Percentiles rank a stretch among this genome's conserved stretches.
Conservation (phyloP, 1,140 invertebrate species). For the Brachionus manjavacas region DNA sequence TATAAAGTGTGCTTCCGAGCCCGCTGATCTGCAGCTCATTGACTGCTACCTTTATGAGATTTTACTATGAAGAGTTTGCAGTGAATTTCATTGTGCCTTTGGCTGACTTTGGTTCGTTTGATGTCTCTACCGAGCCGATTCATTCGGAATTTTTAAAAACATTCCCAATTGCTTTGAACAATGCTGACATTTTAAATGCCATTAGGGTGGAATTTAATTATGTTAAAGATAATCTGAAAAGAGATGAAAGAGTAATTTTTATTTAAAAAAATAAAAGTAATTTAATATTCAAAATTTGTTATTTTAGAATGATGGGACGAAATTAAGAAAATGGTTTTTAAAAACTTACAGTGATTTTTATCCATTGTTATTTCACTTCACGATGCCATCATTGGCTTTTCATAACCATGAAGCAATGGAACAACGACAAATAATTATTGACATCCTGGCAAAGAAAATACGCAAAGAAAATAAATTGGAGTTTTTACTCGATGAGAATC, state of each 20-base stretch:
- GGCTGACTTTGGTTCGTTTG: conserved; percentile 24
- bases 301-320: neutral
- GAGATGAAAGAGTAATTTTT: conserved; percentile 24
- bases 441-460: neutral
- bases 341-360: conserved; percentile 13
- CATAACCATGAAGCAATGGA: conserved; percentile 22
- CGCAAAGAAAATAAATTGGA: conserved; percentile 31
- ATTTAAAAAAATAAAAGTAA: neutral
- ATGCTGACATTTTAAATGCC: conserved; percentile 5
- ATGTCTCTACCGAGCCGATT: conserved; percentile 28
- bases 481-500: neutral
- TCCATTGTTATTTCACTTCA: conserved; percentile 3
- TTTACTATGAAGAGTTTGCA: conserved; percentile 20
- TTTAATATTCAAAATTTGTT: neutral
- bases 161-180: neutral
- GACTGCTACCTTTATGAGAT: conserved; percentile 28
- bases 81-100: neutral
- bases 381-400: neutral
- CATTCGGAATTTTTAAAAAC: conserved; percentile 22
- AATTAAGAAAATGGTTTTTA: conserved; percentile 34
- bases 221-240: neutral
- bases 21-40: conserved; percentile 20
- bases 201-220: neutral
- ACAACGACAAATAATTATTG: neutral
- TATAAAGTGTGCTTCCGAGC: conserved; percentile 1